Conservation (phyloP, 2,113 vertebrate genomes). For the Rhinopithecus roxellana region DNA sequence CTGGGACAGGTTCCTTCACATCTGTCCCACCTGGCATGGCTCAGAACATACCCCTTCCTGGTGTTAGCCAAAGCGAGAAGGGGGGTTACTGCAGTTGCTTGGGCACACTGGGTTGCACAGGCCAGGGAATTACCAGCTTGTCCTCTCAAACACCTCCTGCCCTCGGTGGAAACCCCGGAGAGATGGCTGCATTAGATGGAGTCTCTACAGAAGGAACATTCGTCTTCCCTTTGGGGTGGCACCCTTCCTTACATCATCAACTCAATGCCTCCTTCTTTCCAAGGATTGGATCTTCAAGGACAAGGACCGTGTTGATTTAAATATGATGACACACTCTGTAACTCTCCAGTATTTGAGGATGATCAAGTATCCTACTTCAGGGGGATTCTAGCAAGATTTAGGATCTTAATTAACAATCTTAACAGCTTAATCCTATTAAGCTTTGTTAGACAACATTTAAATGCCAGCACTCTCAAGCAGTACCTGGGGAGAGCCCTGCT, state of each 20-base stretch:
- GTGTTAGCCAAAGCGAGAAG: rapidly evolving
- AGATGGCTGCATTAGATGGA: rapidly evolving
- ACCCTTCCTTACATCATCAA: neutral
- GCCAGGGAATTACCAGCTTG: neutral
- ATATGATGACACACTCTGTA: neutral
- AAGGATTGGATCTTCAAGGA: neutral
- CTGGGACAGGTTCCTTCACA: neutral
- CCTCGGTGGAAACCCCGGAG: neutral
- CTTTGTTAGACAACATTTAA: neutral
- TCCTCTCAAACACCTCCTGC: neutral
- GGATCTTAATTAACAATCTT: slow-evolving; percentile 20
- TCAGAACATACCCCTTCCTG: neutral
- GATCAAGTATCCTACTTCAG: neutral
- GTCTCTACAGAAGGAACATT: neutral
- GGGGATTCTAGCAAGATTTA: slow-evolving; percentile 6
- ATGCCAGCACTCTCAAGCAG: neutral
- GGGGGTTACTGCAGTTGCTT: rapidly evolving
- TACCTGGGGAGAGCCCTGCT: neutral
- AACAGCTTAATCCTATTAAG: neutral
- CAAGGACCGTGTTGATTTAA: rapidly evolving
- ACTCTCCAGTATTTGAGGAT: neutral
- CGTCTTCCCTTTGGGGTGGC: neutral
- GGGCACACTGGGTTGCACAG: rapidly evolving
- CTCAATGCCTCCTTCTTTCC: neutral
- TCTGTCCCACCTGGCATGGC: neutral